Evolutionary conservation across 2,113 vertebrate species (phyloP).

Genomic region (Perca schrenkii): DNA sequence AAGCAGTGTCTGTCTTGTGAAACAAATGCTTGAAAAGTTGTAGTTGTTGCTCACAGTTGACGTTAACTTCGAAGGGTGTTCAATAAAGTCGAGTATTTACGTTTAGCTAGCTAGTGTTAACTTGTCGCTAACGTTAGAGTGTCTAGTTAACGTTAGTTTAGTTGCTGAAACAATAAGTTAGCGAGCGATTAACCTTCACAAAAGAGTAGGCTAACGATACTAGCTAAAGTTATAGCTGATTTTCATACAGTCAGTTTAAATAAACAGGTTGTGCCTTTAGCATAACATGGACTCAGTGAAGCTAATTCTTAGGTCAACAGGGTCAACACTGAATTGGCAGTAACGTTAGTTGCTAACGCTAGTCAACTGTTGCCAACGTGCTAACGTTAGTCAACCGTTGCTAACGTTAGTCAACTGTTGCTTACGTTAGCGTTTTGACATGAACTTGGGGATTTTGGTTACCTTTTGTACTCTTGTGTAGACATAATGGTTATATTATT

Average conservation of each 20-base stretch:
- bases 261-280: not conserved
- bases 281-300: not conserved
- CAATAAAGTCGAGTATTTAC: slow-evolving; percentile 5
- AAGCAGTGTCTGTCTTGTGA: not conserved
- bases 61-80: not conserved
- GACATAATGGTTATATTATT: too few relatives aligned
- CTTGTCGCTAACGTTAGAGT: not conserved
- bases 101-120: slow-evolving; percentile 6
- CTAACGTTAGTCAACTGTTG: too few relatives aligned
- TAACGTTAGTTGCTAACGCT: too few relatives aligned
- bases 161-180: not conserved
- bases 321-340: slow-evolving; percentile 12
- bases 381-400: too few relatives aligned
- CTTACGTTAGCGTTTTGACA: not conserved
- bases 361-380: too few relatives aligned
- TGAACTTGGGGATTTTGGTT: not conserved
- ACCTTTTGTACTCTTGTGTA: too few relatives aligned
- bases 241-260: not conserved
- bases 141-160: not conserved
- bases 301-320: slow-evolving; percentile 10
- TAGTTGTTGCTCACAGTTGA: not conserved
- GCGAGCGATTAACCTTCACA: not conserved
- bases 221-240: not conserved
- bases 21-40: not conserved
- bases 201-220: too few relatives aligned